Evolutionary conservation across 2,888 invertebrate genomes (phyloP).

Genomic region (Sesia bembeciformis): DNA sequence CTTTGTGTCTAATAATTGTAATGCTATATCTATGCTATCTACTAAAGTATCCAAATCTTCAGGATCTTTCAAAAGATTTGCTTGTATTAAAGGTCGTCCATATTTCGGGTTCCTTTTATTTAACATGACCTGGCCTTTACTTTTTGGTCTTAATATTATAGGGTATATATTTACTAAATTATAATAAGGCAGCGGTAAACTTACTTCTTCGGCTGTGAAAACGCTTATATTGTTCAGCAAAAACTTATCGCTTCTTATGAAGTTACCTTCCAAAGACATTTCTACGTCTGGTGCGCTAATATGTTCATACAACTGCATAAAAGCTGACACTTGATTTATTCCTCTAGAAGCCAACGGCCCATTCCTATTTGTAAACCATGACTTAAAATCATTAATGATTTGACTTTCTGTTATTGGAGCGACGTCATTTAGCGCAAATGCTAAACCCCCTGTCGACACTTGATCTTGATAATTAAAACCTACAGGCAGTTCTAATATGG

Average conservation of each 20-base stretch:
- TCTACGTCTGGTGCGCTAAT: conserved; percentile 61
- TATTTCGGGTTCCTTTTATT: conserved; percentile 63
- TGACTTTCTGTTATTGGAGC: conserved; percentile 40
- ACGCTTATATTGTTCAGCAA: conserved; percentile 61
- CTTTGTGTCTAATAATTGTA: conserved; percentile 59
- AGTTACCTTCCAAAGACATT: conserved; percentile 57
- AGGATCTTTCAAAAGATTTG: conserved; percentile 58
- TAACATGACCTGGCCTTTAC: conserved; percentile 54
- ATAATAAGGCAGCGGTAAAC: conserved; percentile 55
- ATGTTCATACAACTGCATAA: conserved; percentile 57
- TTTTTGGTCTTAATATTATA: conserved; percentile 54
- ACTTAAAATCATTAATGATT: conserved; percentile 57
- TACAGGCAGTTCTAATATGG: conserved; percentile 48
- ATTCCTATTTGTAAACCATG: conserved; percentile 54
- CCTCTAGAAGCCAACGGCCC: conserved; percentile 61
- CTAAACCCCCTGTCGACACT: conserved; percentile 57
- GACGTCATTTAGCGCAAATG: conserved; percentile 50
- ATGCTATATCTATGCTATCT: conserved; percentile 60
- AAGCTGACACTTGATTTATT: conserved; percentile 62
- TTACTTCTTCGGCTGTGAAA: conserved; percentile 50
- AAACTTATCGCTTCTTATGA: conserved; percentile 61
- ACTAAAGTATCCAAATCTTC: conserved; percentile 60
- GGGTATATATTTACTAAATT: conserved; percentile 61
- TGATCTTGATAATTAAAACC: conserved; percentile 64
- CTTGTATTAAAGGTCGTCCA: conserved; percentile 60